A percentile compares a stretch with the other conserved stretches of the same genome.
These are phyloP conservation scores for Asteroscopus sphinx DNA, from an alignment of 2,888 invertebrate species.

Conservation along the genomic window DNA sequence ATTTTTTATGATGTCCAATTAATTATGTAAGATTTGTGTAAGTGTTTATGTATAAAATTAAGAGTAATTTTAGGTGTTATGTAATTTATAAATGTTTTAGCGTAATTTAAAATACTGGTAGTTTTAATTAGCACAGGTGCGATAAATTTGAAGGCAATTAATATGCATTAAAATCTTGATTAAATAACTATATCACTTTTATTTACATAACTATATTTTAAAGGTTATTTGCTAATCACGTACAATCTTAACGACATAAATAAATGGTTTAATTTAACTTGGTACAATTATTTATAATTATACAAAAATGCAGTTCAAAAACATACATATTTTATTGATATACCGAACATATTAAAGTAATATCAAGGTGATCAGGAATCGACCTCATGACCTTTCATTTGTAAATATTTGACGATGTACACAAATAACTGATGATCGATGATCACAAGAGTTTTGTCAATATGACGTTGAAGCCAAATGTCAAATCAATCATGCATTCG, in stretches of 20 bases:
- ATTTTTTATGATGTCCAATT: no score
- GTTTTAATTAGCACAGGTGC: conserved; percentile 23
- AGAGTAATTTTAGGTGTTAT: not conserved
- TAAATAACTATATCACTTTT: conserved; percentile 4
- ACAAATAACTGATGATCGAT: conserved; percentile 44
- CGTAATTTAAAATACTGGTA: conserved; percentile 22
- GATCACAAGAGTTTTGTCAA: conserved; percentile 50
- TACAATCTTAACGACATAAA: not conserved
- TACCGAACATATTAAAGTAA: not conserved
- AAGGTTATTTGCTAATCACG: conserved; percentile 5
- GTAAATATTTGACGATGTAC: conserved; percentile 49
- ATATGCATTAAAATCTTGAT: conserved; percentile 1
- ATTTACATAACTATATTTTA: conserved; percentile 3
- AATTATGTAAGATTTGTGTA: no score
- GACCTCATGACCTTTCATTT: conserved; percentile 40
- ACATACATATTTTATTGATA: not conserved
- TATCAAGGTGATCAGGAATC: conserved; percentile 36
- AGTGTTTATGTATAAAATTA: not conserved
- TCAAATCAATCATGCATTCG: conserved; percentile 52
- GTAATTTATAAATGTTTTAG: conserved; percentile 15
- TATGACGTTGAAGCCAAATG: conserved; percentile 47
- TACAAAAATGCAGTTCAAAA: conserved; percentile 2
- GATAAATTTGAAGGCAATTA: conserved; percentile 22
- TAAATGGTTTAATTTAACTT: not conserved
- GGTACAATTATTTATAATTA: conserved; percentile 3